These are phyloP conservation scores for Halisarca cf. caerulea DNA, from an alignment of 37 sponge, comb jelly and placozoan genomes.

Conservation along the genomic window DNA sequence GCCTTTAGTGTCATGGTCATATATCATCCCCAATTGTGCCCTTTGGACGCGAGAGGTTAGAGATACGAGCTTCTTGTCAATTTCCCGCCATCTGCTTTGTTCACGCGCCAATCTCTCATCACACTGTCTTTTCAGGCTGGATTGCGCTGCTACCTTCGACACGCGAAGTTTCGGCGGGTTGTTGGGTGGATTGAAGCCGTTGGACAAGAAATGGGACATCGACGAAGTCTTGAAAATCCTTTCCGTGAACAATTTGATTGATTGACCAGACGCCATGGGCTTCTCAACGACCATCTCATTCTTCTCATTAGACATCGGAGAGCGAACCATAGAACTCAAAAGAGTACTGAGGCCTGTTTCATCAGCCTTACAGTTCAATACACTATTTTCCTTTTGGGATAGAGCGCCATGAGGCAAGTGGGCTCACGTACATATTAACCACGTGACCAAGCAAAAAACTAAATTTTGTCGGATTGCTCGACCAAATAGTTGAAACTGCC, in stretches of 20 bases:
- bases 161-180: background rate
- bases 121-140: background rate
- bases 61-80: background rate
- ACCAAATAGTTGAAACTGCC: no score
- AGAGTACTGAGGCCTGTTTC: background rate
- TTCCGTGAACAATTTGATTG: constrained; percentile 4
- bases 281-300: constrained; percentile 21
- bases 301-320: constrained; percentile 25
- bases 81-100: constrained; percentile 20
- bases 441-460: background rate
- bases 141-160: background rate
- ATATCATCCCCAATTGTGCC: constrained; percentile 4
- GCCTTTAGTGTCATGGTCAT: background rate
- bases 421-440: background rate
- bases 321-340: constrained; percentile 5
- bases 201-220: background rate
- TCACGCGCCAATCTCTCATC: background rate
- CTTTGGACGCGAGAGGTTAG: background rate
- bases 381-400: constrained; percentile 5
- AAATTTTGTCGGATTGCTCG: no score
- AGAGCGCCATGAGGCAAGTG: constrained; percentile 32
- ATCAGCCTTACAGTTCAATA: background rate
- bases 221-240: background rate
- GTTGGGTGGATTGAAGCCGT: constrained; percentile 1
- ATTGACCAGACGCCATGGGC: background rate